These are phyloP conservation scores for Sarotherodon lohbergeri DNA, from an alignment of 2,113 vertebrate genomes.

Conservation along the genomic window DNA sequence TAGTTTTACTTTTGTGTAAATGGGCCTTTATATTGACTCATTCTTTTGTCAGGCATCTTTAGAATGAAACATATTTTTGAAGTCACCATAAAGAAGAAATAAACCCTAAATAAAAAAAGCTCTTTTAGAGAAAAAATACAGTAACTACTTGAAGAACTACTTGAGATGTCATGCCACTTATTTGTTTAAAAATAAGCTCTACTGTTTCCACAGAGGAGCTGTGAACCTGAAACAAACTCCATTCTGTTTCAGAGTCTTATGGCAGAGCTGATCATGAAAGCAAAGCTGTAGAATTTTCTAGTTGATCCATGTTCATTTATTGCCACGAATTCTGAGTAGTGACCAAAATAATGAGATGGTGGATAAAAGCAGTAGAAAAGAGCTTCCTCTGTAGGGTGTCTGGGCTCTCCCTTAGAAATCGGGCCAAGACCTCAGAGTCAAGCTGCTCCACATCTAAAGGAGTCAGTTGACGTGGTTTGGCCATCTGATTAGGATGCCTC, in stretches of 20 bases:
- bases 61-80: fast-evolving
- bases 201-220: neutral
- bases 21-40: neutral
- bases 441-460: neutral
- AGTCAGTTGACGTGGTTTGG: neutral
- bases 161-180: neutral
- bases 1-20: neutral
- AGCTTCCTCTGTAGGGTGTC: neutral
- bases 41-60: neutral
- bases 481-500: neutral
- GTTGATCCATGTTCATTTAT: neutral
- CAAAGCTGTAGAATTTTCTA: fast-evolving
- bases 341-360: neutral
- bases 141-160: neutral
- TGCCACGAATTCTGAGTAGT: neutral
- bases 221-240: neutral
- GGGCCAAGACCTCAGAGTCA: neutral
- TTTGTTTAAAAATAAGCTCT: neutral
- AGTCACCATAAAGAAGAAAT: neutral
- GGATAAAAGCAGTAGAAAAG: neutral
- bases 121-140: neutral
- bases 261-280: neutral
- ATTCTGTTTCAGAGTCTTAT: neutral
- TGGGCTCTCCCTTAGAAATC: neutral
- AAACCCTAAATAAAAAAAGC: fast-evolving